Base-by-base conservation (phyloP, 2,888 invertebrate genomes). In the Barypeithes pellucidus region DNA sequence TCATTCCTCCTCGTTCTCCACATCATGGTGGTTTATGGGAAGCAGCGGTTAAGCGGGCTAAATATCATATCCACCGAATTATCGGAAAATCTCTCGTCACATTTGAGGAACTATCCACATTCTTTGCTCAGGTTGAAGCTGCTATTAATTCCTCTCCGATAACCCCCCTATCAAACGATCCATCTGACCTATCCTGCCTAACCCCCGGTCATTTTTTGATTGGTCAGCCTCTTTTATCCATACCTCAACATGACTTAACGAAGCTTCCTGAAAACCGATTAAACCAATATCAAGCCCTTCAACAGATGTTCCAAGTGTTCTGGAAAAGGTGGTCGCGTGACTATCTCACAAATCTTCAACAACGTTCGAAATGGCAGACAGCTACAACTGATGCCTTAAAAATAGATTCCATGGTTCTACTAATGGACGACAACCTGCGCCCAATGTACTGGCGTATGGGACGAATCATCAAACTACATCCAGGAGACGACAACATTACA, bases 11-110 rank as follows among this genome's bases (percentile, higher is more conserved):
- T 4, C 52, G 65, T 14, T 72, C 79, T 20, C 79, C 81, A 1
- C 79, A 82, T 68, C 78, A 78, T 68, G 80, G 82, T 3, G 81
- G 81, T 8, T 50, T 81, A 1, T 82, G 81, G 80, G 82, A 82
- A 62, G 75, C 79, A 1, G 78, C 76, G 4, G 78, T 82, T 1
- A 80, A 81, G 54, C 74, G 72, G 0, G 72, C 80, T 8, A 82
- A 82, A 73, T 76, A 72, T 72, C 81, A 82, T 67, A 47, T 82
- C 8, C 70, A 68, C 12, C 60, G 79, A 20, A 62, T 79, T 7
- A 60, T 81, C 2, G 79, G 80, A 1, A 73, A 76, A 18, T 9
- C 36, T 14, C 66, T 50, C 24, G 54, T 81, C 5, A 79, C 77
- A 5, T 78, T 75, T 50, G 77, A 80, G 67, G 78, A 81, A 60